Evolutionary conservation across 2,797 vertebrate genomes (phyloP).

Genomic region (Sylvia borin): DNA sequence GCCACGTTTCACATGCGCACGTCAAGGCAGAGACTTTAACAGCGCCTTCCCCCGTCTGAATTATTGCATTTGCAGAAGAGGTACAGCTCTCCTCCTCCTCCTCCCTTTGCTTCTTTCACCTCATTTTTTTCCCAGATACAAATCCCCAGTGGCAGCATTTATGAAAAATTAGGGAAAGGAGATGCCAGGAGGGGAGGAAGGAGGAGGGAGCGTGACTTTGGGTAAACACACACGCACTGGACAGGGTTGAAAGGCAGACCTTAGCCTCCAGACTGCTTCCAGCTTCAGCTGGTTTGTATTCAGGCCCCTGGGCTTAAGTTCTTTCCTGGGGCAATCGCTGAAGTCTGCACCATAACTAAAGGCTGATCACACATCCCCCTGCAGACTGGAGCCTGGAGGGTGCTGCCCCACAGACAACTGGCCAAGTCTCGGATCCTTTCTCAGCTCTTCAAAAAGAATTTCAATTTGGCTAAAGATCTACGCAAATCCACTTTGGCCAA

Average conservation of each 20-base stretch:
- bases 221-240: not conserved
- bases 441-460: not conserved
- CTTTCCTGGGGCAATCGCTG: accelerated
- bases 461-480: not conserved
- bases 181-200: not conserved
- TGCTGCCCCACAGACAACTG: not conserved
- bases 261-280: not conserved
- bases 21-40: conserved; percentile 36
- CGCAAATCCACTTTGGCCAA: not conserved
- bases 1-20: conserved; percentile 40
- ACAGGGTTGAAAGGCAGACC: not conserved
- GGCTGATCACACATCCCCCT: not conserved
- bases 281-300: not conserved
- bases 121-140: not conserved
- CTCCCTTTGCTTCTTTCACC: not conserved
- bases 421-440: not conserved
- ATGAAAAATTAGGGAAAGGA: not conserved
- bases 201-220: not conserved
- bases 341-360: not conserved
- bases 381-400: not conserved
- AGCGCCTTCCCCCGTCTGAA: not conserved
- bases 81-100: not conserved
- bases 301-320: not conserved
- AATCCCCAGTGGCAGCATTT: not conserved
- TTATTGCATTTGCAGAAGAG: conserved; percentile 16